phyloP scores from a whole-genome alignment of 1,140 invertebrate genomes.

The Andricus grossulariae region DNA sequence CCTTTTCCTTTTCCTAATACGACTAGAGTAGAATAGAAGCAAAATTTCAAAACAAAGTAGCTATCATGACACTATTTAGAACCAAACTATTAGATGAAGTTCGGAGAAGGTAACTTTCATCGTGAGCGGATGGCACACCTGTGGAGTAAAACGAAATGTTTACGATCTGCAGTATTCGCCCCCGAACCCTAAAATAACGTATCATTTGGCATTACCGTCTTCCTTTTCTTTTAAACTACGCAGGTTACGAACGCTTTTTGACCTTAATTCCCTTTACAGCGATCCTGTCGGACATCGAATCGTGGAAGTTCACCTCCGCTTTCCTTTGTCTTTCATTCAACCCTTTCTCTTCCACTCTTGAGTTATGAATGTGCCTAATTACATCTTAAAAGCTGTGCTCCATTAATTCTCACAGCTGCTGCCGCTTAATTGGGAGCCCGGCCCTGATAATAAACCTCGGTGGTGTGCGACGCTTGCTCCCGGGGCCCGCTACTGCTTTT shows the following conservation, averaged over 20 bases:
- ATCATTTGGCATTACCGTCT: conserved; percentile 70
- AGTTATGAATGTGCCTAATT: conserved; percentile 82
- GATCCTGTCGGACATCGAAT: background rate
- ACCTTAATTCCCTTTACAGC: background rate
- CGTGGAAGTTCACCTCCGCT: background rate
- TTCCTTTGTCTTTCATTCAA: conserved; percentile 18
- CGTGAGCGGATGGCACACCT: conserved; percentile 74
- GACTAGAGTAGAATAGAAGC: too few relatives aligned
- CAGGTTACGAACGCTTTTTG: background rate
- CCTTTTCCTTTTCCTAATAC: too few relatives aligned
- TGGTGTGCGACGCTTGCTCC: conserved; percentile 58
- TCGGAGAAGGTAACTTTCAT: conserved; percentile 69
- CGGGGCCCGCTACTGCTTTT: conserved; percentile 65
- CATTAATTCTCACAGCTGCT: conserved; percentile 83
- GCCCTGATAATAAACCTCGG: conserved; percentile 78
- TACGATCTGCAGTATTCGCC: conserved; percentile 67
- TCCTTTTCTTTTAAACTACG: too few relatives aligned
- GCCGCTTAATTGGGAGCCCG: conserved; percentile 80
- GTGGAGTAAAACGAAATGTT: conserved; percentile 77
- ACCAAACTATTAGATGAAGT: background rate
- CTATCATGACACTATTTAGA: too few relatives aligned
- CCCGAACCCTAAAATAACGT: conserved; percentile 62
- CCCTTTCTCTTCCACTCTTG: conserved; percentile 39
- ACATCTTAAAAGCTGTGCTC: conserved; percentile 82
- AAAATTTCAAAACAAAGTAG: too few relatives aligned